Conservation (phyloP, 2,888 invertebrate genomes). For the Dromius quadrimaculatus region DNA sequence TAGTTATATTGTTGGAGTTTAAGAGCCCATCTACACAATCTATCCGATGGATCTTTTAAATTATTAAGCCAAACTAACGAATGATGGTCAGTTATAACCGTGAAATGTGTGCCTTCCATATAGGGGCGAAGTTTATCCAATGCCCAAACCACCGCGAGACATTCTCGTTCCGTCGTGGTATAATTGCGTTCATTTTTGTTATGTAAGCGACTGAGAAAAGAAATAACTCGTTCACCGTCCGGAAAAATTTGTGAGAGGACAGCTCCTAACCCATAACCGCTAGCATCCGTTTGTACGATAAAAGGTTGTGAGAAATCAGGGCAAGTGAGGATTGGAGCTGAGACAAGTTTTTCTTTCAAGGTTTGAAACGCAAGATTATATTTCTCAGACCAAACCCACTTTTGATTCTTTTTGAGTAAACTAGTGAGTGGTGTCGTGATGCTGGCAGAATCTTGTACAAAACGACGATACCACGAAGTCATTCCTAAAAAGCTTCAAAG, state of each 20-base stretch:
- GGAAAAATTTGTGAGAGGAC: slow-evolving; percentile 53
- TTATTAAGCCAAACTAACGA: slow-evolving; percentile 52
- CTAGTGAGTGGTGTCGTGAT: neutral
- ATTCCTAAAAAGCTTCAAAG: slow-evolving; percentile 53
- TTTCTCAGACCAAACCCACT: slow-evolving; percentile 2
- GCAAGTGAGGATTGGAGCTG: slow-evolving; percentile 14
- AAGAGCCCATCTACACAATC: slow-evolving; percentile 48
- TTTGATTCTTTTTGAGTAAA: neutral
- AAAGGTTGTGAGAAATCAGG: slow-evolving; percentile 45
- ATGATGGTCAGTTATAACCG: slow-evolving; percentile 55
- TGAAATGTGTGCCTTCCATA: slow-evolving; percentile 54
- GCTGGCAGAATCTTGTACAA: slow-evolving; percentile 8
- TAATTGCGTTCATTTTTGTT: slow-evolving; percentile 52
- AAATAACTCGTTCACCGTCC: slow-evolving; percentile 53
- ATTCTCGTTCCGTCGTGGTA: slow-evolving; percentile 54
- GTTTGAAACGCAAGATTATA: neutral
- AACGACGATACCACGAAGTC: slow-evolving; percentile 48
- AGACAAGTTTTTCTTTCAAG: neutral
- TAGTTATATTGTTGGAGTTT: no score
- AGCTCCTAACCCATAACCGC: slow-evolving; percentile 52
- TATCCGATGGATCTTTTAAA: slow-evolving; percentile 53
- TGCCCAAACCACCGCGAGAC: slow-evolving; percentile 56
- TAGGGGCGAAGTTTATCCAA: slow-evolving; percentile 43
- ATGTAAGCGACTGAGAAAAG: slow-evolving; percentile 53
- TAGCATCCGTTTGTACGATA: slow-evolving; percentile 54